These are phyloP conservation scores for Centrocercus urophasianus DNA, from an alignment of 2,113 vertebrate genomes.

Conservation along the genomic window DNA sequence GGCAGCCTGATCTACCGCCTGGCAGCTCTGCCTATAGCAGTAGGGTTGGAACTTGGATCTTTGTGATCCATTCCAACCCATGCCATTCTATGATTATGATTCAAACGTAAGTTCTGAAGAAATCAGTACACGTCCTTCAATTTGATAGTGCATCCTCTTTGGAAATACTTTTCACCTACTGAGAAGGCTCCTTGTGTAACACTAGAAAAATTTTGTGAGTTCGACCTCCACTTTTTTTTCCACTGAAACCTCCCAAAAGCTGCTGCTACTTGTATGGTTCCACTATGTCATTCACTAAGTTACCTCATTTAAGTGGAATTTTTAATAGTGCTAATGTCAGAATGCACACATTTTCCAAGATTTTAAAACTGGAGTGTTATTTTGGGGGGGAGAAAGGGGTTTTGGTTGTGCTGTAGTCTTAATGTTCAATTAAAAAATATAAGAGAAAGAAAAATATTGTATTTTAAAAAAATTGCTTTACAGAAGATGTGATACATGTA, in stretches of 20 bases:
- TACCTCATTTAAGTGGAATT: not conserved
- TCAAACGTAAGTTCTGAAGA: not conserved
- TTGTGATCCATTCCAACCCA: too few relatives aligned
- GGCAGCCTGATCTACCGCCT: too few relatives aligned
- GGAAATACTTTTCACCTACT: not conserved
- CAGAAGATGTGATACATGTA: not conserved
- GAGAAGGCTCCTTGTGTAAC: not conserved
- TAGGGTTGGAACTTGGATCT: too few relatives aligned
- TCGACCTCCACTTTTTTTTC: not conserved
- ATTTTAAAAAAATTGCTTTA: not conserved
- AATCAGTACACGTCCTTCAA: not conserved
- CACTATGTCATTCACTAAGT: not conserved
- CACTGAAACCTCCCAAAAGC: not conserved
- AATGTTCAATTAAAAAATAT: not conserved
- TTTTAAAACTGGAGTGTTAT: not conserved
- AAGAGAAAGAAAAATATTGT: accelerated
- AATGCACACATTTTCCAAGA: not conserved
- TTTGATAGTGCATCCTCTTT: not conserved
- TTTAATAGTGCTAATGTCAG: not conserved
- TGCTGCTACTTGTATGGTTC: not conserved
- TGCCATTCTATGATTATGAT: too few relatives aligned
- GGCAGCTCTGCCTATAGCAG: too few relatives aligned
- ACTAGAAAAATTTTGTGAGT: not conserved
- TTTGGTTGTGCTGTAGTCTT: not conserved
- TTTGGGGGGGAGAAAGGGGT: too few relatives aligned